phyloP scores from a whole-genome alignment of 2,888 invertebrate genomes.

The Papilio protenor region DNA sequence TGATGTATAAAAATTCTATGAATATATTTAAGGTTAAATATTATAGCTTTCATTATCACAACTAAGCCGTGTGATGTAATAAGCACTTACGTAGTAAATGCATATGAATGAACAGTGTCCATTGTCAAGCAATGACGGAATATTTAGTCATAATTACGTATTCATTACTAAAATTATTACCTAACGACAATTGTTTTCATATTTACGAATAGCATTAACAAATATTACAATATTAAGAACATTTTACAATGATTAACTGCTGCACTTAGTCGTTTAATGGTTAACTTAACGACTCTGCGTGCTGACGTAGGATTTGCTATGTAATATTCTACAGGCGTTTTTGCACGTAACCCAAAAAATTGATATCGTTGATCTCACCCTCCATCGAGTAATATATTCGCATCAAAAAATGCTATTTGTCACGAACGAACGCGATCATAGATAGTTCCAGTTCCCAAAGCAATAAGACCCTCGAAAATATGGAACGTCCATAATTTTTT shows the following conservation, averaged over 20 bases:
- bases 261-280: too few species aligned
- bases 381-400: slow-evolving; percentile 34
- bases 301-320: neutral
- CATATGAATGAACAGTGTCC: slow-evolving; percentile 20
- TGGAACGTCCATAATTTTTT: slow-evolving; percentile 43
- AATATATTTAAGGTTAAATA: slow-evolving; percentile 7
- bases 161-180: slow-evolving; percentile 21
- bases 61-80: neutral
- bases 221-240: slow-evolving; percentile 9
- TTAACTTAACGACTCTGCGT: neutral
- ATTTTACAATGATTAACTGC: neutral
- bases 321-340: slow-evolving; percentile 6
- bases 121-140: slow-evolving; percentile 25
- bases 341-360: slow-evolving; percentile 5
- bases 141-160: slow-evolving; percentile 26
- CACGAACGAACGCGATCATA: slow-evolving; percentile 43
- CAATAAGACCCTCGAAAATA: slow-evolving; percentile 45
- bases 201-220: slow-evolving; percentile 10
- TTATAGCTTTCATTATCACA: neutral
- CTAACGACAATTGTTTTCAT: slow-evolving; percentile 22
- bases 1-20: neutral
- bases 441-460: slow-evolving; percentile 43
- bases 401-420: slow-evolving; percentile 43
- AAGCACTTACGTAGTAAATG: slow-evolving; percentile 14
- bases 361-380: slow-evolving; percentile 33